A percentile compares a stretch with the other conserved stretches of the same genome.
These are phyloP conservation scores for Sitobion miscanthi DNA, from an alignment of 1,140 invertebrate species.

Conservation along the genomic window DNA sequence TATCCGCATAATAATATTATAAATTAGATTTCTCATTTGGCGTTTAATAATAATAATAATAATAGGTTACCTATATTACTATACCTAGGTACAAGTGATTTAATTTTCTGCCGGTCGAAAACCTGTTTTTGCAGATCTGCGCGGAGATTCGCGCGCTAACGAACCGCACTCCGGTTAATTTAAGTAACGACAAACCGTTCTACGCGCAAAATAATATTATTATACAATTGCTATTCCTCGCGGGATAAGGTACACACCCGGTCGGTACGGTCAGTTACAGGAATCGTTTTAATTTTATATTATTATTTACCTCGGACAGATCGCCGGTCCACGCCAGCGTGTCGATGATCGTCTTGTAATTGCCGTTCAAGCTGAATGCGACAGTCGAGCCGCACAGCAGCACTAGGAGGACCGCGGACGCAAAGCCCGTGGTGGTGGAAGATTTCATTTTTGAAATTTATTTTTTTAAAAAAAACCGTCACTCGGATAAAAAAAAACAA, in stretches of 20 bases:
- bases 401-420: slow-evolving; percentile 14
- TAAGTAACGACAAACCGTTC: neutral
- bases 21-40: neutral
- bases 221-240: neutral
- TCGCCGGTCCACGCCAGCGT: slow-evolving; percentile 27
- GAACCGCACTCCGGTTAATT: neutral
- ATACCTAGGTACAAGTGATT: neutral
- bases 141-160: neutral
- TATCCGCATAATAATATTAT: neutral
- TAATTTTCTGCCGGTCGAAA: neutral
- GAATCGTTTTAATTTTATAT: neutral
- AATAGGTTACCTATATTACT: neutral
- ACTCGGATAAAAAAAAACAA: neutral
- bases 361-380: slow-evolving; percentile 8
- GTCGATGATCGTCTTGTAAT: slow-evolving; percentile 41
- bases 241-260: too few relatives aligned
- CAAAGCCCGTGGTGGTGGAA: neutral
- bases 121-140: neutral
- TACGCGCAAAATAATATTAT: neutral
- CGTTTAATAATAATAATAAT: neutral
- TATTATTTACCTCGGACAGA: slow-evolving; percentile 37
- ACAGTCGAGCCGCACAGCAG: neutral
- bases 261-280: neutral
- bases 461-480: too few relatives aligned
- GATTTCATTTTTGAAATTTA: slow-evolving; percentile 6